These are phyloP conservation scores for Phorcus lineatus DNA, from an alignment of 2,888 invertebrate genomes.

Conservation along the genomic window DNA sequence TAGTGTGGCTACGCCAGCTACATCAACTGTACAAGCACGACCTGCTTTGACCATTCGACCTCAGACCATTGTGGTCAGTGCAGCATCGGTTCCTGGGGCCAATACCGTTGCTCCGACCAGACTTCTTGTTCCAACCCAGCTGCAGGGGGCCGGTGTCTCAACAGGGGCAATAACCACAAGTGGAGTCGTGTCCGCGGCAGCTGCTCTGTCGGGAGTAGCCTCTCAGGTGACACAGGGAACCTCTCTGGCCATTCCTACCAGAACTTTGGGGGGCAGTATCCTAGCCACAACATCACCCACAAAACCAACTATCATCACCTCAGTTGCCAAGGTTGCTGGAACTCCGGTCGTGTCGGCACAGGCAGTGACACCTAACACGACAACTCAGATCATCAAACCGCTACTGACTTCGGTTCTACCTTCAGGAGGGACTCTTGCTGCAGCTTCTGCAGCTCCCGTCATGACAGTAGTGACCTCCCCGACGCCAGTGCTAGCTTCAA, in stretches of 20 bases:
- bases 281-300: not conserved
- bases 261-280: not conserved
- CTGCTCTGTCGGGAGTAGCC: not conserved
- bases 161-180: slow-evolving; percentile 23
- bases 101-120: slow-evolving; percentile 40
- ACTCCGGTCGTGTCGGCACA: slow-evolving; percentile 28
- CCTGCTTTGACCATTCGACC: slow-evolving; percentile 40
- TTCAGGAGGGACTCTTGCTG: slow-evolving; percentile 1
- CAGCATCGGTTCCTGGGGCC: slow-evolving; percentile 38
- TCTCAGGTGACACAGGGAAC: not conserved
- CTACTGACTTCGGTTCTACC: slow-evolving; percentile 22
- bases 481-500: not conserved
- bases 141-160: slow-evolving; percentile 22
- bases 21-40: slow-evolving; percentile 23
- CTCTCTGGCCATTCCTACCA: not conserved
- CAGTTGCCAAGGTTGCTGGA: slow-evolving; percentile 1
- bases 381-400: slow-evolving; percentile 29
- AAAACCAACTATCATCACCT: slow-evolving; percentile 11
- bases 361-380: slow-evolving; percentile 27
- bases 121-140: slow-evolving; percentile 47
- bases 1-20: slow-evolving; percentile 24
- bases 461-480: slow-evolving; percentile 8
- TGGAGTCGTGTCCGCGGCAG: not conserved
- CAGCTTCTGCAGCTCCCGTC: not conserved
- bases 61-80: slow-evolving; percentile 43